Base-by-base conservation (phyloP, 1,140 invertebrate genomes). In the Arion vulgaris region DNA sequence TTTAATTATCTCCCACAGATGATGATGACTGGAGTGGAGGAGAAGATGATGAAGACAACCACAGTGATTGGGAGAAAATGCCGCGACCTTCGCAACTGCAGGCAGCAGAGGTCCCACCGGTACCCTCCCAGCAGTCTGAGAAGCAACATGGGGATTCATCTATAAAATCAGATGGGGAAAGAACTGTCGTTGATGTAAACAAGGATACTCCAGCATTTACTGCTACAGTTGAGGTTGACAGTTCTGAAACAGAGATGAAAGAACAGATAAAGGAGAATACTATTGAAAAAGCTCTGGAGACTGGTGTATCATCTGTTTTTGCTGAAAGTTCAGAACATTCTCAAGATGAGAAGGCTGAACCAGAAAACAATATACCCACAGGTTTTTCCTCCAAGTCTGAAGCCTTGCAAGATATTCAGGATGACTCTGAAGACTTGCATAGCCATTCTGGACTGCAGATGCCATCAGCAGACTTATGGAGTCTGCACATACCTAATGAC, bases 11-110 rank as follows among this genome's bases (percentile, higher is more conserved):
- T 26, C 41, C 79, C 32, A 62, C 41, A 73, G 39, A 74, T 49
- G 68, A 81, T 74, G 41, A 51, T 76, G 87, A 88, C 79, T 85
- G 87, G 41, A 85, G 85, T 85, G 85, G 84, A 39, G 86, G 87
- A 72, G 87, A 85, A 68, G 81, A 85, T 26, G 80, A 82, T 49
- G 82, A 82, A 36, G 79, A 81, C 72, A 73, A 77, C 49, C 72
- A 83, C 69, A 84, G 85, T 77, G 85, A 86, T 41, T 84, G 83
- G 79, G 82, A 85, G 38, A 85, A 80, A 41, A 28, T 85, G 39
- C 76, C 84, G 4, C 45, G 79, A 81, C 77, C 81, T 19, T 34
- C 28, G 17, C 81, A 83, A 71, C 51, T 41, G 4, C 15, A 2
- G 28, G 62, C 28, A 32, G 62, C 62, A 32, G 4, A 4, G 26